Conservation (phyloP, 1,140 invertebrate genomes). For the Scaptomyza pallida region DNA sequence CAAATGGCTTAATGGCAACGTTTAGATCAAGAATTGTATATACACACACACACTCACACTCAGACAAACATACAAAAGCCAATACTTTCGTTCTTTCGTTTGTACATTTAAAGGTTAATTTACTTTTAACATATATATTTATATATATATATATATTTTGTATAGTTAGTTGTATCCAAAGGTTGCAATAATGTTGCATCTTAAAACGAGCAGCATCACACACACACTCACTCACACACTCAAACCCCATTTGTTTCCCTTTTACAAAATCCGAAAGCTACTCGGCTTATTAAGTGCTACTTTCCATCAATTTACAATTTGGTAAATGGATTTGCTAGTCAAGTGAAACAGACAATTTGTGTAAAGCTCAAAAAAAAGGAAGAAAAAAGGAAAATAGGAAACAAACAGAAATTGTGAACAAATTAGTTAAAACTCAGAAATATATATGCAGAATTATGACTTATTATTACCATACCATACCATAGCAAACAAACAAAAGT, state of each 20-base stretch:
- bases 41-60: conserved; percentile 27
- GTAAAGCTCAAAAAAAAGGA: conserved; percentile 54
- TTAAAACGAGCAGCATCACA: conserved; percentile 76
- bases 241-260: conserved; percentile 7
- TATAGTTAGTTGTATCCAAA: conserved; percentile 78
- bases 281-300: conserved; percentile 16
- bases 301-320: conserved; percentile 43
- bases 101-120: conserved; percentile 50
- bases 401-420: conserved; percentile 41
- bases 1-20: conserved; percentile 58
- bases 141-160: too few relatives aligned
- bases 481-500: conserved; percentile 4
- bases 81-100: conserved; percentile 52
- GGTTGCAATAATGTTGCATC: conserved; percentile 80
- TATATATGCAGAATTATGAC: conserved; percentile 23
- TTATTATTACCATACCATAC: conserved; percentile 14
- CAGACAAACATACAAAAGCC: conserved; percentile 42
- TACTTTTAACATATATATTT: conserved; percentile 48
- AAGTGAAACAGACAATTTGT: conserved; percentile 76
- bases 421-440: conserved; percentile 43
- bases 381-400: conserved; percentile 51
- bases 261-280: conserved; percentile 20
- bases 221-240: conserved; percentile 36
- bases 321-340: conserved; percentile 73
- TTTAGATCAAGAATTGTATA: conserved; percentile 26